Evolutionary conservation across 2,797 vertebrate species (phyloP).

Genomic region (Tokudaia muenninki): DNA sequence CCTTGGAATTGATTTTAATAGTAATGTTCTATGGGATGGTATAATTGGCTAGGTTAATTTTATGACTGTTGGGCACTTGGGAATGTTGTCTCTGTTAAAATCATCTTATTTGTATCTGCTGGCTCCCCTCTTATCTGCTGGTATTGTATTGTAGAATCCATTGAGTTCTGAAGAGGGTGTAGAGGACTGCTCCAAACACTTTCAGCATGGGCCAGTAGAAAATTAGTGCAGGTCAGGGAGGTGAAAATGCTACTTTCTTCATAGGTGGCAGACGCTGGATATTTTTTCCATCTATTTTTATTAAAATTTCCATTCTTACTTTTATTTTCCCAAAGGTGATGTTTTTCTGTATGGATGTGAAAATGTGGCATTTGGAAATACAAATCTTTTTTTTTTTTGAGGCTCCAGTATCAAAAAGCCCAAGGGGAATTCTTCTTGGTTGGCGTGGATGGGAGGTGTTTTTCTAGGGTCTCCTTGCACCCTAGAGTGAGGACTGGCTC

Average conservation of each 20-base stretch:
- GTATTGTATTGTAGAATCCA: background rate
- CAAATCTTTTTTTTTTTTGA: background rate
- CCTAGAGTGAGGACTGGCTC: background rate
- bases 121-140: background rate
- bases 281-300: constrained; percentile 33
- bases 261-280: background rate
- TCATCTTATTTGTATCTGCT: background rate
- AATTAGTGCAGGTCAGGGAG: background rate
- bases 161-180: background rate
- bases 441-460: background rate
- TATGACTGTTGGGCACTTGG: background rate
- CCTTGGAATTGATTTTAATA: constrained; percentile 7
- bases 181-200: background rate
- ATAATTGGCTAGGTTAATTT: background rate
- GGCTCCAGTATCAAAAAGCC: background rate
- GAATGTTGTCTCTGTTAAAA: background rate
- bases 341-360: background rate
- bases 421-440: background rate
- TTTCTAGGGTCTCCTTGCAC: background rate
- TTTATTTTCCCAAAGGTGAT: background rate
- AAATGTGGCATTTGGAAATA: background rate
- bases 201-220: background rate
- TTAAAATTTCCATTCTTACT: background rate
- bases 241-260: background rate
- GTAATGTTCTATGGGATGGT: background rate